Evolutionary conservation across 2,888 invertebrate genomes (phyloP), one percentile per base, ranked within the genome.

Genomic region (Pheosia gnoma): DNA sequence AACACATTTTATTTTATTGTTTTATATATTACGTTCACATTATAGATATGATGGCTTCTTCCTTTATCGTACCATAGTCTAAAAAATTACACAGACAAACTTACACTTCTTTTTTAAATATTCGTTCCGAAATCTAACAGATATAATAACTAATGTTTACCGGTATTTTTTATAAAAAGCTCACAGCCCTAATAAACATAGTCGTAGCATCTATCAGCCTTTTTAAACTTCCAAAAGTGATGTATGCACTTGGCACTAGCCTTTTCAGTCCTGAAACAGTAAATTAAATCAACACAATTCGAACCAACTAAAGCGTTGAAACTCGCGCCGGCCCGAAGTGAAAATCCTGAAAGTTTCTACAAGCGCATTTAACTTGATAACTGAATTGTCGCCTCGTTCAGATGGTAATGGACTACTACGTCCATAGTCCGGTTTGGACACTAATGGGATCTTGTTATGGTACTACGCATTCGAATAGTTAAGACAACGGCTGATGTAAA

Each of bases 381-480:
- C 53, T 51, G 25, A 25, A 51, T 51, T 51, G 51, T 25, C 53
- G 37, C 53, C 53, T 53, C 53, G 53, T 37, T 53, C 11, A 38
- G 37, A 53, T 11, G 53, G 37, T 53, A 53, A 53, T 53, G 53
- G 53, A 53, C 36, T 36, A 9, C 8, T 3, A 9, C 37, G 37
- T 38, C 53, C 7, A 4, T 13, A 10, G 11, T 9, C 4, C 37
- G 10, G 53, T 37, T 37, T 38, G 37, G 37, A 37, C 37, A 53
- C 53, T 53, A 53, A 53, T 38, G 53, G 37, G 11, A 53, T 53
- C 11, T 10, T 10, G 11, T 38, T 11, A 9, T 51, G 51, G 8
- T 25, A 4, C 25, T 51, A 10, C 10, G 4, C 47, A n/a, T 25
- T 51, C 25, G 4, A 51, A 25, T 51, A 51, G 51, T 25, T 49